Evolutionary conservation across 2,797 vertebrate species (phyloP).

Genomic region (Schizopygopsis malacanthus): DNA sequence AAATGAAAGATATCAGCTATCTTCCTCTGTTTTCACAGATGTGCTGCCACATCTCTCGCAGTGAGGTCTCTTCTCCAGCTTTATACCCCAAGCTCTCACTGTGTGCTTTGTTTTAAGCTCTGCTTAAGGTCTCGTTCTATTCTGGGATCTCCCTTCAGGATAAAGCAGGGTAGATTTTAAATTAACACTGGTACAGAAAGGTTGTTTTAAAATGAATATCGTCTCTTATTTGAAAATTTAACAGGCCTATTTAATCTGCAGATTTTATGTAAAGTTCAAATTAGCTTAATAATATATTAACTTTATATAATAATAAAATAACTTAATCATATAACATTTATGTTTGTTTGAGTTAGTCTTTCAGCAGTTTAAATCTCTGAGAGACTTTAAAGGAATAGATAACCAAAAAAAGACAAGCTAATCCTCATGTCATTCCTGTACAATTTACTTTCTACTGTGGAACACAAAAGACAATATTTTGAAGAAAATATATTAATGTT

Average conservation of each 20-base stretch:
- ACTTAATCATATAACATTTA: neutral
- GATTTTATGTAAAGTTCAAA: neutral
- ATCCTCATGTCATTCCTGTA: neutral
- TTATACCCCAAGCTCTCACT: conserved; percentile 32
- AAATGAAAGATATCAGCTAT: conserved; percentile 6
- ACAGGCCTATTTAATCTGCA: neutral
- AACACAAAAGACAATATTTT: neutral
- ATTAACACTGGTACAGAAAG: neutral
- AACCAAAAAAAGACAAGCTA: neutral
- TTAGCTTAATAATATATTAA: neutral
- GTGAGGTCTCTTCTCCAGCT: neutral
- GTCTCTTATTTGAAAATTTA: neutral
- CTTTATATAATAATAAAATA: no score
- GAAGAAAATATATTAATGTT: no score
- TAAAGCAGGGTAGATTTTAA: neutral
- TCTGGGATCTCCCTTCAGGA: conserved; percentile 35
- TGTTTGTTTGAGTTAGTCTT: neutral
- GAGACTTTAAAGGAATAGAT: neutral
- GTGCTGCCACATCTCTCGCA: neutral
- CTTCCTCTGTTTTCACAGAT: conserved; percentile 18
- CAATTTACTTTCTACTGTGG: neutral
- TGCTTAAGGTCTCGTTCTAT: conserved; percentile 28
- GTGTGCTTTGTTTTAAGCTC: conserved; percentile 30
- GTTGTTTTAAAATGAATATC: neutral
- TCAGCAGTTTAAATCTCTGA: neutral